Evolutionary conservation across 2,797 vertebrate genomes (phyloP), one percentile per base, ranked within the genome.

Genomic region (Sebastes glaucus): DNA sequence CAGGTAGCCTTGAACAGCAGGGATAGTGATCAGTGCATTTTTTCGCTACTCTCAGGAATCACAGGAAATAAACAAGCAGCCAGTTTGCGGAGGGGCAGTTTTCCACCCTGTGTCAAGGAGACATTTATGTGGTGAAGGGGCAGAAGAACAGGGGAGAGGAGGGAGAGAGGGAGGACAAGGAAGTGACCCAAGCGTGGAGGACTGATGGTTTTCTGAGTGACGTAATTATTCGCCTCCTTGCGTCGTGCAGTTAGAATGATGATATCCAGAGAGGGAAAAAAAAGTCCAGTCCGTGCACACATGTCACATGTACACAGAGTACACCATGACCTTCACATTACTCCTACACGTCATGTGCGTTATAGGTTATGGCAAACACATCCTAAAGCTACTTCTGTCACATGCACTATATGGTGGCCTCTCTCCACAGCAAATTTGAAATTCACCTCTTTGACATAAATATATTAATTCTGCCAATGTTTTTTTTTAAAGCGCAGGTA

Each of bases 151-250:
- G 46, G 72, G 38, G 63, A 25, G 71, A 3, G 18, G 23, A 38
- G 20, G 35, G 57, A 62, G 53, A 28, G 71, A 70, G 73, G 76
- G 80, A 74, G 89, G 90, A 85, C 77, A 74, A 80, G 86, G 79
- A 83, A 91, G 84, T 86, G 92, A 92, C 87, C 91, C 89, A 88
- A 87, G 89, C 91, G 77, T 92, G 91, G 91, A 94, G 92, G 93
- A 94, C 93, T 93, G 92, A 94, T 93, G 91, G 88, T 84, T 93
- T 93, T 88, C 85, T 92, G 92, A 94, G 92, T 95, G 93, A 94
- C 92, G 84, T 92, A 93, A 95, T 95, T 93, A 94, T 92, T 92
- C 90, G 91, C 92, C 89, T 92, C 88, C 88, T 76, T 92, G 91
- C 82, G 10, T 89, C 33, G 78, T 81, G 87, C 90, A 79, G 88